Evolutionary conservation across 2,113 vertebrate species (phyloP).

Genomic region (Glareola pratincola): DNA sequence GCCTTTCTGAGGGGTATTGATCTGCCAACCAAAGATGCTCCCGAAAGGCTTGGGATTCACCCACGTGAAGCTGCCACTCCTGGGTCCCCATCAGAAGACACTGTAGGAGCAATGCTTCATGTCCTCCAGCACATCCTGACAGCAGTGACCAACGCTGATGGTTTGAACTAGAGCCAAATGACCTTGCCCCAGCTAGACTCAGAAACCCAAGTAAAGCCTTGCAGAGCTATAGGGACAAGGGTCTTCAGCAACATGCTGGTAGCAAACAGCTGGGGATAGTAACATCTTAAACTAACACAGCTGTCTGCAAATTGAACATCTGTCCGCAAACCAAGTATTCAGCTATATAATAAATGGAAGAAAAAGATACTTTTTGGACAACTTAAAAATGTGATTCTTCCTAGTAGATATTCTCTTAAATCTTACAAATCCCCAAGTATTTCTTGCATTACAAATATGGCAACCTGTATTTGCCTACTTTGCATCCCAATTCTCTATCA

Average conservation of each 20-base stretch:
- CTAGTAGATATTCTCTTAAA: background rate
- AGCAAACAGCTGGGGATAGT: slow-evolving; percentile 27
- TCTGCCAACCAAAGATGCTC: background rate
- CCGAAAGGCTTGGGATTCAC: background rate
- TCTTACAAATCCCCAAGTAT: background rate
- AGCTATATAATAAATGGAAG: background rate
- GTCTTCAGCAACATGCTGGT: background rate
- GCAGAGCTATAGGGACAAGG: background rate
- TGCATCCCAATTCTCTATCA: background rate
- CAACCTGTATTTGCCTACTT: background rate
- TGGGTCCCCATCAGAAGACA: background rate
- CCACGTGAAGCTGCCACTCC: background rate
- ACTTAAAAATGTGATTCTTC: background rate
- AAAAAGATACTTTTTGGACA: background rate
- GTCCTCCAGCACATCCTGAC: background rate
- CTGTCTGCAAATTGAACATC: slow-evolving; percentile 43
- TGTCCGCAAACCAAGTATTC: background rate
- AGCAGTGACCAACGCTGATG: background rate
- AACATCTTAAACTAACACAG: slow-evolving; percentile 36
- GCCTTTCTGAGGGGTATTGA: background rate
- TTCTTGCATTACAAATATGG: background rate
- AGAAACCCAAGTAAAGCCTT: background rate
- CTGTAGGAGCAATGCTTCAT: fast-evolving
- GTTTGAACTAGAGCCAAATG: background rate
- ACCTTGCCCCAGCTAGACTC: background rate